Evolutionary conservation across 1,140 invertebrate species (phyloP), one percentile per base, ranked within the genome.

Genomic region (Drosophila saltans): DNA sequence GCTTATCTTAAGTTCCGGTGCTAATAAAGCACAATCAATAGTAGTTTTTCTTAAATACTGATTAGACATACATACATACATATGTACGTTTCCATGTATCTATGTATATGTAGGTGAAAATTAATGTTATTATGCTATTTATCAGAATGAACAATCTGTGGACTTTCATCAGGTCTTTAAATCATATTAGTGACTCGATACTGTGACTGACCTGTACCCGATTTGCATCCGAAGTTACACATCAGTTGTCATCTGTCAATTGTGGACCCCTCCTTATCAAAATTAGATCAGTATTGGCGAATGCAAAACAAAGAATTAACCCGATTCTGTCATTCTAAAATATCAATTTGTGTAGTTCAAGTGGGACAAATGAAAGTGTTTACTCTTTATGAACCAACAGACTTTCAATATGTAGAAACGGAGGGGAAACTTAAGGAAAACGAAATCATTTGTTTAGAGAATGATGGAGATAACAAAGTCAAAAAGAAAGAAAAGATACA

Each of bases 281-380:
- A 66, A 74, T 75, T 83, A 71, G 82, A 85, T 88, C 82, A 60
- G 33, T 62, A 41, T 61, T 33, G 16, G 60, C 60, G 41, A 64
- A 61, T 63, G 62, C 40, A 41, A 45, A 74, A 88, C 83, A 89
- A 88, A 84, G 83, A 84, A 80, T 80, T 80, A 89, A 84, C 84
- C 80, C 69, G 61, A 84, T 74, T 80, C 68, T 83, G 83, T 89
- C 83, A 77, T 56, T 78, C 61, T 52, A 26, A 69, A 52, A 41
- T 64, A 62, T 77, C 68, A 78, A 78, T 71, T 78, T 61, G 75
- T 78, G 62, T 56, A 30, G 68, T 57, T 75, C 48, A 78, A 78
- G 75, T 78, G 41, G 75, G 21, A 43, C 75, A 72, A 66, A 69
- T 56, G 74, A 77, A 78, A 78, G 75, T 78, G 75, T 77, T 77